These are phyloP conservation scores for Lochmaea capreae DNA, from an alignment of 2,888 invertebrate genomes.

Conservation along the genomic window DNA sequence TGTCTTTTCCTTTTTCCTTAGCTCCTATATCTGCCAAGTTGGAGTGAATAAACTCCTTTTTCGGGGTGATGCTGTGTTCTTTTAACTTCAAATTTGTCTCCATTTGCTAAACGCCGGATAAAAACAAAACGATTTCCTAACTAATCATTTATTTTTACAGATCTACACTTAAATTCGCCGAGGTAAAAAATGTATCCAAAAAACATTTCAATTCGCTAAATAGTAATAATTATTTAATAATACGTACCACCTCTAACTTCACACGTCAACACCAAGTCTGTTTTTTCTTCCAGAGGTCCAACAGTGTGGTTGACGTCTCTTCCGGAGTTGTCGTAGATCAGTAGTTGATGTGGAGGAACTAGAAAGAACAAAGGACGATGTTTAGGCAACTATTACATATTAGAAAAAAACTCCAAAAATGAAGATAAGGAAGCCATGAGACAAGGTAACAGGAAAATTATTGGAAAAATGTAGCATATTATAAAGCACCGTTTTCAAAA, in stretches of 20 bases:
- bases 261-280: slow-evolving; percentile 84
- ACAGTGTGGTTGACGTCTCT: slow-evolving; percentile 82
- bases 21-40: slow-evolving; percentile 13
- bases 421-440: no score
- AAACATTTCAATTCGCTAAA: not conserved
- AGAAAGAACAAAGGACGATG: slow-evolving; percentile 63
- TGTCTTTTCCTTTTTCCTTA: slow-evolving; percentile 39
- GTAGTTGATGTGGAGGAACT: slow-evolving; percentile 91
- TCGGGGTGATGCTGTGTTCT: slow-evolving; percentile 15
- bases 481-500: no score
- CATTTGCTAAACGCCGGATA: slow-evolving; percentile 12
- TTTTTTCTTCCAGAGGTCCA: slow-evolving; percentile 86
- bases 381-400: not conserved
- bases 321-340: slow-evolving; percentile 86
- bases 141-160: not conserved
- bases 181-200: no score
- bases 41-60: slow-evolving; percentile 30
- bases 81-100: slow-evolving; percentile 25
- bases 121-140: not conserved
- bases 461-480: no score
- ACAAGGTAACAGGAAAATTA: no score
- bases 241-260: slow-evolving; percentile 89
- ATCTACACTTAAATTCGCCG: no score
- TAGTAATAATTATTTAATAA: not conserved
- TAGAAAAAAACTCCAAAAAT: no score